Percentiles rank a stretch among this genome's conserved stretches.
These are phyloP conservation scores for Tetrao urogallus DNA, from an alignment of 2,113 vertebrate species.

Conservation along the genomic window DNA sequence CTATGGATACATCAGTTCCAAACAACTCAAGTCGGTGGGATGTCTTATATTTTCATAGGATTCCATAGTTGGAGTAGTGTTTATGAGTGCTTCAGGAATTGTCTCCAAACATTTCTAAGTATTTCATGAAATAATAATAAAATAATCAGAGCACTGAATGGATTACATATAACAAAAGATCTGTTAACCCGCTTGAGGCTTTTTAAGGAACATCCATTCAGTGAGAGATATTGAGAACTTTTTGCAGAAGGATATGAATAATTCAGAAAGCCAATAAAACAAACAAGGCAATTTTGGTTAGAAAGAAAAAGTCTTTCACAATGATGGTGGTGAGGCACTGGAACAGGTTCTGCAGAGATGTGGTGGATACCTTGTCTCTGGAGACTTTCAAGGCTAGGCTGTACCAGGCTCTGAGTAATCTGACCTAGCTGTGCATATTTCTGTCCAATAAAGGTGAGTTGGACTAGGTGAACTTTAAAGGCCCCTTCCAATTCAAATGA, in stretches of 20 bases:
- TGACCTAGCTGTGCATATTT: no score
- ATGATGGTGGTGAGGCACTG: no score
- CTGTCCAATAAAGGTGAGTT: no score
- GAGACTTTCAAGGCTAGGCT: no score
- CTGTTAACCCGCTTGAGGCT: neutral
- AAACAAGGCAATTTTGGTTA: neutral
- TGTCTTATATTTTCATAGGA: neutral
- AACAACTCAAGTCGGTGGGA: accelerated
- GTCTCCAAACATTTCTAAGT: neutral
- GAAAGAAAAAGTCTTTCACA: no score
- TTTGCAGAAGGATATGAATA: neutral
- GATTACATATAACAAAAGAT: neutral
- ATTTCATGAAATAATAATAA: neutral
- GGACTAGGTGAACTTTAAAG: no score
- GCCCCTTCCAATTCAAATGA: no score
- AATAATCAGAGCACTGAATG: neutral
- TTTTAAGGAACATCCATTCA: neutral
- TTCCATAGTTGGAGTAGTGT: neutral
- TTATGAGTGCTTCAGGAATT: neutral
- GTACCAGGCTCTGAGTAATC: no score
- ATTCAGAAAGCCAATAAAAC: neutral
- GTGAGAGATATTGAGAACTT: neutral
- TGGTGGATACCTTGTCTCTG: no score
- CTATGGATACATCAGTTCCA: neutral
- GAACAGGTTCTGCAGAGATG: no score